Conservation (phyloP, 2,113 vertebrate genomes). For the Lipotes vexillifer region DNA sequence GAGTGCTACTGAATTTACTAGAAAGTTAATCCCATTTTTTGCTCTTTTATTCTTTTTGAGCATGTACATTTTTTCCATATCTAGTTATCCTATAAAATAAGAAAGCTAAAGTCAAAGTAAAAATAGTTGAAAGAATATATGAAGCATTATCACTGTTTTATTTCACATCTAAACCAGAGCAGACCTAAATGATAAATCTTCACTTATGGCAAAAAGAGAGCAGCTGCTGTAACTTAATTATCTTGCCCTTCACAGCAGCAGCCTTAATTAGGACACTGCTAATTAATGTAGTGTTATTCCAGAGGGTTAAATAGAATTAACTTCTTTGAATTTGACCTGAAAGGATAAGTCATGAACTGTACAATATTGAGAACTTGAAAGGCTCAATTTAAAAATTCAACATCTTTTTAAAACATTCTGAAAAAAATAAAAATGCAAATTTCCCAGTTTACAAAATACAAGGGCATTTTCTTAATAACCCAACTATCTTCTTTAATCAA, state of each 20-base stretch:
- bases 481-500: background rate
- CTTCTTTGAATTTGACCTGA: slow-evolving; percentile 49
- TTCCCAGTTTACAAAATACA: background rate
- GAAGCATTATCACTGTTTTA: background rate
- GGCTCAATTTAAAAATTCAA: slow-evolving; percentile 21
- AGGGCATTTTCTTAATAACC: background rate
- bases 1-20: background rate
- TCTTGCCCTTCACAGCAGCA: slow-evolving; percentile 12
- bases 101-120: background rate
- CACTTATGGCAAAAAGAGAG: background rate
- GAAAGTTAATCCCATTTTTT: background rate
- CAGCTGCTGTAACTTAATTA: slow-evolving; percentile 55
- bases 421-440: background rate
- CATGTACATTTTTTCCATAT: background rate
- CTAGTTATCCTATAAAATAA: background rate
- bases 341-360: background rate
- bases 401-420: background rate
- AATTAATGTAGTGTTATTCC: slow-evolving; percentile 46
- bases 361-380: background rate
- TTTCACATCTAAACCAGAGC: background rate
- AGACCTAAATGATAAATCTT: background rate
- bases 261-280: slow-evolving; percentile 26
- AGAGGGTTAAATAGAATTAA: slow-evolving; percentile 29
- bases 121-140: background rate
- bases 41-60: background rate